These are phyloP conservation scores for Asbolus verrucosus DNA, from an alignment of 1,140 invertebrate genomes.

Conservation along the genomic window DNA sequence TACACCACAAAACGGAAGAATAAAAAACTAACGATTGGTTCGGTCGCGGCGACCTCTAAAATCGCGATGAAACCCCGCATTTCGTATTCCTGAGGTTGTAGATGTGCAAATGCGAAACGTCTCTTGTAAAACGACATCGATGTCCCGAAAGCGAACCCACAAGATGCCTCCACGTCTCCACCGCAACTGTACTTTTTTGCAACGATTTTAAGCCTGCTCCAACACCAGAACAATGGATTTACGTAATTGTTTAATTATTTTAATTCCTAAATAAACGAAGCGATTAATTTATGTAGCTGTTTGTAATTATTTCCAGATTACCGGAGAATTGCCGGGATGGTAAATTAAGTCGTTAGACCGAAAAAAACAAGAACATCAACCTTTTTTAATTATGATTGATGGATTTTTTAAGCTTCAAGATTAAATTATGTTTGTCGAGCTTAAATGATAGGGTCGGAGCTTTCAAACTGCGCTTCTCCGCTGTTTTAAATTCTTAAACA, in stretches of 20 bases:
- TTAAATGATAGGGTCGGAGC: background rate
- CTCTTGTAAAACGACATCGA: no score
- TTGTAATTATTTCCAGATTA: slow-evolving; percentile 27
- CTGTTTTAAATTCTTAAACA: no score
- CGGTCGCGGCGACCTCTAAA: background rate
- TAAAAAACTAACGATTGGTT: background rate
- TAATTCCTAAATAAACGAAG: slow-evolving; percentile 7
- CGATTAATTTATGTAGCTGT: slow-evolving; percentile 21
- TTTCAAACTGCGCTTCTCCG: no score
- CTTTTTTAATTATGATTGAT: slow-evolving; percentile 1
- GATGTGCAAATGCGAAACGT: no score
- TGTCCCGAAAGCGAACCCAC: slow-evolving; percentile 13
- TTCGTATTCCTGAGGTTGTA: no score
- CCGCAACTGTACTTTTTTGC: no score
- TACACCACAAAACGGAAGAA: background rate
- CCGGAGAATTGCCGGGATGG: background rate
- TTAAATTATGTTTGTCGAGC: slow-evolving; percentile 18
- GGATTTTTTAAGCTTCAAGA: slow-evolving; percentile 1
- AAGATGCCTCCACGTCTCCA: slow-evolving; percentile 15
- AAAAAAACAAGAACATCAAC: slow-evolving; percentile 5
- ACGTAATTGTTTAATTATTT: slow-evolving; percentile 26
- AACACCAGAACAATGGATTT: slow-evolving; percentile 24
- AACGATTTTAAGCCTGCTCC: slow-evolving; percentile 6
- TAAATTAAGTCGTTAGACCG: background rate
- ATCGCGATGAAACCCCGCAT: slow-evolving; percentile 3